These are phyloP conservation scores for Acromyrmex heyeri DNA, from an alignment of 1,140 invertebrate species.

Conservation along the genomic window DNA sequence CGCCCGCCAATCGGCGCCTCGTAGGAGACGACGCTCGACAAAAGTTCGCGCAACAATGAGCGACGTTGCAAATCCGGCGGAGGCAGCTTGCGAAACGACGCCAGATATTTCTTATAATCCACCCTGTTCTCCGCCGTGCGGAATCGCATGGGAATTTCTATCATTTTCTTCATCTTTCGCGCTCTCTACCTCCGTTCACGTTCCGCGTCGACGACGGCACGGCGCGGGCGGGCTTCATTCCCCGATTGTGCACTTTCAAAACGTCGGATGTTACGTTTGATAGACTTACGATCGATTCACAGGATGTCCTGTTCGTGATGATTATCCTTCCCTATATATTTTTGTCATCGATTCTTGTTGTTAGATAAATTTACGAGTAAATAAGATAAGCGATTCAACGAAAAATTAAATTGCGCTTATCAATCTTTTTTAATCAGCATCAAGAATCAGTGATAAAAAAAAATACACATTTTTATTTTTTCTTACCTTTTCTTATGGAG, in stretches of 20 bases:
- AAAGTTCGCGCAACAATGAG: conserved; percentile 76
- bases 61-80: conserved; percentile 73
- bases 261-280: conserved; percentile 10
- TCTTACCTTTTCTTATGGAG: background rate
- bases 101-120: conserved; percentile 77
- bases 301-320: background rate
- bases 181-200: conserved; percentile 20
- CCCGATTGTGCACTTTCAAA: conserved; percentile 38
- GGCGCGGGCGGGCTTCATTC: background rate
- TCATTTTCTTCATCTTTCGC: conserved; percentile 59
- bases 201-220: conserved; percentile 39
- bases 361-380: background rate
- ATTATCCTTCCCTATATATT: no score
- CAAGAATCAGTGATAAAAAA: background rate
- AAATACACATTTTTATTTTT: background rate
- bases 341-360: background rate
- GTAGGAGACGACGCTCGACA: conserved; percentile 73
- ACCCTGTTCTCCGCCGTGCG: conserved; percentile 19
- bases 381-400: background rate
- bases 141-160: conserved; percentile 57
- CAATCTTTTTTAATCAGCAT: background rate
- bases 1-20: conserved; percentile 71
- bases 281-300: background rate
- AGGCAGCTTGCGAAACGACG: conserved; percentile 70
- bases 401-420: background rate